Conservation (phyloP, 2,113 vertebrate species). For the Enhydra lutris region DNA sequence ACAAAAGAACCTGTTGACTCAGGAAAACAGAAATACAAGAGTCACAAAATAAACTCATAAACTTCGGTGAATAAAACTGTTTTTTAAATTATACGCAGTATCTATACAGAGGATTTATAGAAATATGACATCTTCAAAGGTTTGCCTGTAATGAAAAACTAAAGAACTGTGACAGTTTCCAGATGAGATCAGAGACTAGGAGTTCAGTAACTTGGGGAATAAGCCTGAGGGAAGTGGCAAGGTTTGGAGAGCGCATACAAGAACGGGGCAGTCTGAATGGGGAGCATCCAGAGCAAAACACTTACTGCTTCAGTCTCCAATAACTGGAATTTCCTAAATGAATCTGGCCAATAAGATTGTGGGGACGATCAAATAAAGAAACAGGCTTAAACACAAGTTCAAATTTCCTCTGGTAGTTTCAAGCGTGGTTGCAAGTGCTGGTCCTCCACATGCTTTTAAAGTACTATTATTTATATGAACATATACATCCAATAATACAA, state of each 20-base stretch:
- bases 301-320: not conserved
- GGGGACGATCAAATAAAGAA: not conserved
- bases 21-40: not conserved
- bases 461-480: not conserved
- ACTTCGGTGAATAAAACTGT: not conserved
- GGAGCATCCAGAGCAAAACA: not conserved
- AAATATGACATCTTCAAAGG: not conserved
- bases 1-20: not conserved
- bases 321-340: not conserved
- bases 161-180: not conserved
- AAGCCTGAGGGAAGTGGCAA: not conserved
- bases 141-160: not conserved
- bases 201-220: not conserved
- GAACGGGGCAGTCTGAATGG: not conserved
- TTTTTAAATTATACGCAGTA: not conserved
- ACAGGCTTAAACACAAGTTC: not conserved
- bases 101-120: not conserved
- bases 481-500: not conserved
- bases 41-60: not conserved
- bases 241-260: not conserved
- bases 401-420: not conserved
- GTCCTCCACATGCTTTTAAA: not conserved
- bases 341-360: not conserved
- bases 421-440: not conserved
- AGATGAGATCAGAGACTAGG: not conserved